Evolutionary conservation across 2,888 invertebrate genomes (phyloP).

Genomic region (Hymenopus coronatus): DNA sequence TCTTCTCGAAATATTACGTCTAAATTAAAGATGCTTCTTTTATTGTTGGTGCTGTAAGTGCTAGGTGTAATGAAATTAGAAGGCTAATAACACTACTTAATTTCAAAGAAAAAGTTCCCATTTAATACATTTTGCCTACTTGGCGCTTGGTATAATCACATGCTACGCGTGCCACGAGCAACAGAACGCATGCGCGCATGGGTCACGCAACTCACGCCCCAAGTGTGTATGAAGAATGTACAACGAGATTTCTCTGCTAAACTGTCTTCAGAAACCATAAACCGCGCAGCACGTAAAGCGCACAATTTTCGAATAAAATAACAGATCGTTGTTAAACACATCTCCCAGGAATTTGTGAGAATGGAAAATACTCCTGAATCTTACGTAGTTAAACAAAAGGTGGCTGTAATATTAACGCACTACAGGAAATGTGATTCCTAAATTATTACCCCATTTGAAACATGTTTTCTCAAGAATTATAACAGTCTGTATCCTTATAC

Average conservation of each 20-base stretch:
- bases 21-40: neutral
- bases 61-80: neutral
- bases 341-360: no score
- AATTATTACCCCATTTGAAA: no score
- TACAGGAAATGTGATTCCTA: no score
- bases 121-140: neutral
- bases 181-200: neutral
- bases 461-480: no score
- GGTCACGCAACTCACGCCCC: neutral
- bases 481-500: no score
- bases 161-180: neutral
- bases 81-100: neutral
- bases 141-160: neutral
- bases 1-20: neutral
- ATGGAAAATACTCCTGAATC: no score
- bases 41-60: neutral
- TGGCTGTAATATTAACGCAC: no score
- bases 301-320: neutral
- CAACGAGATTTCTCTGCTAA: neutral
- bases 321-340: no score
- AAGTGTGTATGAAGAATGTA: neutral
- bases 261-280: neutral
- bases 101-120: neutral
- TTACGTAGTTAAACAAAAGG: no score
- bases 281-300: neutral